A percentile compares a stretch with the other conserved stretches of the same genome.
These are phyloP conservation scores for Ips typographus DNA, from an alignment of 1,140 invertebrate species.

Conservation along the genomic window DNA sequence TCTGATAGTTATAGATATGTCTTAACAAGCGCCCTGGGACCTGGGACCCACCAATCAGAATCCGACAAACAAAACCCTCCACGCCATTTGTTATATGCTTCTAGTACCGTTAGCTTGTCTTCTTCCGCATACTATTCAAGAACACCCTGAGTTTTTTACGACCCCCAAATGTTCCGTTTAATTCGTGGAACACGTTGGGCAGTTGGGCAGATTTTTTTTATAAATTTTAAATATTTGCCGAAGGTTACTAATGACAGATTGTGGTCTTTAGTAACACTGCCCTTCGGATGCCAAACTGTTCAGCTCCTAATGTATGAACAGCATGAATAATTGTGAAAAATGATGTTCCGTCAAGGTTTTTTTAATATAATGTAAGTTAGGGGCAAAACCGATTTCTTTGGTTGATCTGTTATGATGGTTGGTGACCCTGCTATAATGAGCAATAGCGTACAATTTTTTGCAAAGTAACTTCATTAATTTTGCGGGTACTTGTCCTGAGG, in stretches of 20 bases:
- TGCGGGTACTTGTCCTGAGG: too few species aligned
- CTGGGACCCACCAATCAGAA: background rate
- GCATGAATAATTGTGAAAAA: constrained; percentile 14
- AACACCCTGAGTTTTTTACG: constrained; percentile 30
- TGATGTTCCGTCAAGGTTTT: background rate
- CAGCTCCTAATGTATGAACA: background rate
- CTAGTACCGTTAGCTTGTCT: constrained; percentile 28
- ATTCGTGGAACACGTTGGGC: constrained; percentile 26
- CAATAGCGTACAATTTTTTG: too few species aligned
- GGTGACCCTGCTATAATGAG: too few species aligned
- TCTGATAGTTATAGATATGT: constrained; percentile 19
- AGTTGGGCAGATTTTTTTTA: constrained; percentile 29
- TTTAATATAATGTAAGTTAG: constrained; percentile 8
- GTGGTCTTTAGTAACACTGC: background rate
- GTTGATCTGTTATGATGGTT: too few species aligned
- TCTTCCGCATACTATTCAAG: constrained; percentile 23
- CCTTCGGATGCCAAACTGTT: too few species aligned
- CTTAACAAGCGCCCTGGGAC: constrained; percentile 14
- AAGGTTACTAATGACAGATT: constrained; percentile 11
- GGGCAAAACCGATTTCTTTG: background rate
- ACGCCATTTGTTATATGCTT: constrained; percentile 31
- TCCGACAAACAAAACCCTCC: constrained; percentile 4
- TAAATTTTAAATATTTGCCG: constrained; percentile 28
- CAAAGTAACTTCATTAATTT: too few species aligned
- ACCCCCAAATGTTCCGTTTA: constrained; percentile 24